Evolutionary conservation across 2,797 vertebrate genomes (phyloP), one percentile per base, ranked within the genome.

Genomic region (Thalassophryne amazonica): DNA sequence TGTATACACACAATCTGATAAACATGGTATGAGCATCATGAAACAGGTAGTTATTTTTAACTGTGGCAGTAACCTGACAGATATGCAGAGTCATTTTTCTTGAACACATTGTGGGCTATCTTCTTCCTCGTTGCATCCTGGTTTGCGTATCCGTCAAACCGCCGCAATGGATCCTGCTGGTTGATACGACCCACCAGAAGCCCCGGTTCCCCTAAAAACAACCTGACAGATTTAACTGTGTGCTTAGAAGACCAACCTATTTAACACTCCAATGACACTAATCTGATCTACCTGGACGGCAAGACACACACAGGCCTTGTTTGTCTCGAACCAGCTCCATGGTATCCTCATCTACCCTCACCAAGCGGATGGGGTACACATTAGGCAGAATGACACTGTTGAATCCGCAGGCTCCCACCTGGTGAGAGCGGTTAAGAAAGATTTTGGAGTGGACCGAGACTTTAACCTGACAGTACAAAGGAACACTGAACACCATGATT

Each of bases 371-470:
- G 23, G 95, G 95, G 67, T 97, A 97, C 11, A 97, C 80, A 0
- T 74, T 83, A 24, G 95, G 93, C 29, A 96, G 73, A 64, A 97
- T 95, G 40, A 92, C 92, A 36, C 95, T 97, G 88, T 94, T 96
- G 73, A 97, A 97, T 11, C 95, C 95, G 34, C 95, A 97, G 32
- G 94, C 90, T 3, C 94, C 94, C 1, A 97, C 93, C 94, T 96
- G 51, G 19, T 19, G 38, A 13, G 10, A 62, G n/a, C n/a, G n/a
- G n/a, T n/a, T n/a, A n/a, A n/a, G n/a, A n/a, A n/a, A n/a, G n/a
- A n/a, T n/a, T n/a, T n/a, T n/a, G n/a, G n/a, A n/a, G n/a, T n/a
- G n/a, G n/a, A n/a, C n/a, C n/a, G n/a, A n/a, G n/a, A n/a, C n/a
- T n/a, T n/a, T n/a, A n/a, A 29, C 12, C 6, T 16, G 11, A 32